Evolutionary conservation across 2,113 vertebrate species (phyloP).

Genomic region (Amblyopsis rosae): DNA sequence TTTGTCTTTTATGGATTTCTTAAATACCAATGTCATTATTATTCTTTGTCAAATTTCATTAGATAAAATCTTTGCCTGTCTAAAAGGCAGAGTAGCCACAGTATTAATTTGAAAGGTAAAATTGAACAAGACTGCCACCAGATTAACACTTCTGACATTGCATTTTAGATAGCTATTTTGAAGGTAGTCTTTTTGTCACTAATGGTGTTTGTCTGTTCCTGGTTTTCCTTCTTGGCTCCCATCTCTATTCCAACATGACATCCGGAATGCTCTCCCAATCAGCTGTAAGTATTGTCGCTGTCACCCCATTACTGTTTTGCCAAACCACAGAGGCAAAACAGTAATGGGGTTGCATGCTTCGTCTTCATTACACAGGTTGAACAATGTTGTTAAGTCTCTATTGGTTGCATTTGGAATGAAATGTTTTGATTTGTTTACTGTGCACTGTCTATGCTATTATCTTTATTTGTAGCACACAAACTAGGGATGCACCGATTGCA

Average conservation of each 20-base stretch:
- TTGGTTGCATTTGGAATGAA: too few relatives aligned
- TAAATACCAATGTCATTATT: background rate
- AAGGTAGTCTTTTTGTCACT: background rate
- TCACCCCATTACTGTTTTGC: background rate
- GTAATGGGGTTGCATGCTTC: background rate
- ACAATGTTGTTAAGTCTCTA: too few relatives aligned
- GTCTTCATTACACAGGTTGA: too few relatives aligned
- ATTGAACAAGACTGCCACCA: background rate
- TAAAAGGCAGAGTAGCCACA: background rate
- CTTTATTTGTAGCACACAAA: too few relatives aligned
- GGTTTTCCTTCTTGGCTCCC: slow-evolving; percentile 3
- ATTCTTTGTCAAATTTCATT: background rate
- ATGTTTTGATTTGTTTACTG: background rate
- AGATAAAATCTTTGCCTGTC: background rate
- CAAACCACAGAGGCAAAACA: background rate
- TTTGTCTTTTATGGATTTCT: background rate
- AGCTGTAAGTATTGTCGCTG: slow-evolving; percentile 67
- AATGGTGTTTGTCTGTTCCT: slow-evolving; percentile 1
- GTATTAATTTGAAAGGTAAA: background rate
- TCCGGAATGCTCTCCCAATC: slow-evolving; percentile 39
- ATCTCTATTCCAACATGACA: slow-evolving; percentile 16
- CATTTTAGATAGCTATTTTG: background rate
- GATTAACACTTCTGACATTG: background rate
- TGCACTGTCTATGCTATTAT: too few relatives aligned
- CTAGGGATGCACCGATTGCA: too few relatives aligned